These are phyloP conservation scores for Synergus gifuensis DNA, from an alignment of 2,888 invertebrate genomes.

Conservation along the genomic window DNA sequence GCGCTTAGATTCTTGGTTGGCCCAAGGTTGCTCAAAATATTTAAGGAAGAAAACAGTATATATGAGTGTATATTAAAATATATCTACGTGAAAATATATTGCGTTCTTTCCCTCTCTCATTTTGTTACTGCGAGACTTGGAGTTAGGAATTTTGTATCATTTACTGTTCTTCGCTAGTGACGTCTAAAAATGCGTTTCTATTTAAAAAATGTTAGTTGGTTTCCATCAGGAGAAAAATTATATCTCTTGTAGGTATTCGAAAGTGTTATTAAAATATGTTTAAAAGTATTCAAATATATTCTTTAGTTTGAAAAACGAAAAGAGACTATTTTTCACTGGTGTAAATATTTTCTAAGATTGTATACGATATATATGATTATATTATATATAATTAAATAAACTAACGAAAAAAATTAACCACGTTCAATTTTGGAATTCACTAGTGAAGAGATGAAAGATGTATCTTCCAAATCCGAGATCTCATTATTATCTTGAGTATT, in stretches of 20 bases:
- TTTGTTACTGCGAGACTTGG: not conserved
- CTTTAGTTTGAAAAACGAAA: not conserved
- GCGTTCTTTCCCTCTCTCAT: not conserved
- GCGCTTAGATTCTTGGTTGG: constrained; percentile 10
- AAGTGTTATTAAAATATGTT: not conserved
- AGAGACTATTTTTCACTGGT: not conserved
- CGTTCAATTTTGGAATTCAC: not conserved
- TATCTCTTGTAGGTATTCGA: not conserved
- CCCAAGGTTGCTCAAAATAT: constrained; percentile 23
- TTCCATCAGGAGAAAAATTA: not conserved
- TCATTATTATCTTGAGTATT: constrained; percentile 1
- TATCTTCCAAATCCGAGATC: not conserved
- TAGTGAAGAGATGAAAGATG: not conserved
- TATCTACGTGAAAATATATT: not conserved
- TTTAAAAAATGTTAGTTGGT: not conserved
- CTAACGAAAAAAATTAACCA: not conserved
- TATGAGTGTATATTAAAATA: not conserved
- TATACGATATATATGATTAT: constrained; percentile 2
- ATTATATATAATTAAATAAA: constrained; percentile 2
- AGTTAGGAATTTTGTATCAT: not conserved
- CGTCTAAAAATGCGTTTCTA: not conserved
- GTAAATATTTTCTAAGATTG: not conserved
- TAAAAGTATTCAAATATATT: not conserved
- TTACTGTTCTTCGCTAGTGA: not conserved
- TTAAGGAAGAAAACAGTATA: constrained; percentile 23